Evolutionary conservation across 2,888 invertebrate genomes (phyloP), one percentile per base, ranked within the genome.

Genomic region (Sphaerophoria rueppellii): DNA sequence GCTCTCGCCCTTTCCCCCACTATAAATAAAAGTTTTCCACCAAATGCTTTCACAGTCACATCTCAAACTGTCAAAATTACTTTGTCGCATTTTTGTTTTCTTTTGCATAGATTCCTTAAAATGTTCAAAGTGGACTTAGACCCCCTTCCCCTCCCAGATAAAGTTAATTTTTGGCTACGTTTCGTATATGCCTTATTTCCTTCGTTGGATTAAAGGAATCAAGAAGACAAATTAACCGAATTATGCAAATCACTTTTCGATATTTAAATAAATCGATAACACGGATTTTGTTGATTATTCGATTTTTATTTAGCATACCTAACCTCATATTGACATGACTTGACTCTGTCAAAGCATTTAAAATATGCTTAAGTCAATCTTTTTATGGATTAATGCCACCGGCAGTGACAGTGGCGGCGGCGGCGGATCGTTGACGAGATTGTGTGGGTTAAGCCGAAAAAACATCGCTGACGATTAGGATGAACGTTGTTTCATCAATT

Each of bases 321-420:
- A 60, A 58, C 52, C 48, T 63, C 46, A 61, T 43, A 16, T 61
- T 50, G 58, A 58, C 37, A 58, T 43, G 9, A 43, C 58, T 60
- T 58, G 37, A 35, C 37, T 14, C 54, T 16, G 16, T 54, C 34
- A n/a, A 46, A 52, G 35, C 24, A 43, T 50, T 69, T 43, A 60
- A 72, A 54, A 63, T 63, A 61, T 73, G 67, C 46, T 78, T 50
- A 52, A 60, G 32, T 43, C 12, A 57, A 58, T 58, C 14, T 80
- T 79, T 75, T 83, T 79, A 83, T 80, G 72, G 83, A 81, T 76
- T 69, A 76, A 85, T 85, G 85, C 85, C 85, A 85, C 85, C 85
- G 76, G 81, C 72, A 81, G 65, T 76, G 85, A 61, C 65, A 24
- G 52, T 9, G 32, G 32, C 1, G 12, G 2, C 24, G 52, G n/a